Evolutionary conservation across 2,888 invertebrate species (phyloP).

Genomic region (Andrena hattorfiana): DNA sequence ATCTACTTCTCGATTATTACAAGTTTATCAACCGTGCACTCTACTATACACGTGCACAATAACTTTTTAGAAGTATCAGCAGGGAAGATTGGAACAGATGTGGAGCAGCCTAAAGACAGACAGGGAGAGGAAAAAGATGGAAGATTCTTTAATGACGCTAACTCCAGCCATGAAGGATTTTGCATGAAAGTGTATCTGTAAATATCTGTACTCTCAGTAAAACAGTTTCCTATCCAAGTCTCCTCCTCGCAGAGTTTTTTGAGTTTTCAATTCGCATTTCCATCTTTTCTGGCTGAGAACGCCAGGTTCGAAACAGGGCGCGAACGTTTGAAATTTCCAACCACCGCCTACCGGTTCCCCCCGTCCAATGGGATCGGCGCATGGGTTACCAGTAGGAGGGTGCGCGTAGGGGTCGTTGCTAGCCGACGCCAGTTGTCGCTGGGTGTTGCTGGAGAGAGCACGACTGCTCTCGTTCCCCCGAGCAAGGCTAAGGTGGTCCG

Average conservation of each 20-base stretch:
- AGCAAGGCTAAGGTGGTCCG: slow-evolving; percentile 30
- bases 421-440: slow-evolving; percentile 69
- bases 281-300: neutral
- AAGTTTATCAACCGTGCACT: neutral
- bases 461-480: slow-evolving; percentile 25
- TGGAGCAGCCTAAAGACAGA: slow-evolving; percentile 88
- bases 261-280: neutral
- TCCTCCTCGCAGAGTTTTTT: neutral
- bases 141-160: slow-evolving; percentile 82
- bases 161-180: slow-evolving; percentile 78
- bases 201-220: neutral
- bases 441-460: slow-evolving; percentile 46
- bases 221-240: neutral
- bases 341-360: slow-evolving; percentile 11
- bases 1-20: neutral
- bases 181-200: slow-evolving; percentile 8
- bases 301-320: slow-evolving; percentile 3
- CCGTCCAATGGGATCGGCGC: neutral
- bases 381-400: slow-evolving; percentile 48
- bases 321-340: slow-evolving; percentile 42
- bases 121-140: slow-evolving; percentile 87
- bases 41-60: neutral
- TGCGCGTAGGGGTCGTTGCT: slow-evolving; percentile 58
- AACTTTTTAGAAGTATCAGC: slow-evolving; percentile 87
- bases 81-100: slow-evolving; percentile 88